A percentile compares a stretch with the other conserved stretches of the same genome.
Evolutionary conservation across 2,797 vertebrate genomes (phyloP).

Genomic region (Spondyliosoma cantharus): DNA sequence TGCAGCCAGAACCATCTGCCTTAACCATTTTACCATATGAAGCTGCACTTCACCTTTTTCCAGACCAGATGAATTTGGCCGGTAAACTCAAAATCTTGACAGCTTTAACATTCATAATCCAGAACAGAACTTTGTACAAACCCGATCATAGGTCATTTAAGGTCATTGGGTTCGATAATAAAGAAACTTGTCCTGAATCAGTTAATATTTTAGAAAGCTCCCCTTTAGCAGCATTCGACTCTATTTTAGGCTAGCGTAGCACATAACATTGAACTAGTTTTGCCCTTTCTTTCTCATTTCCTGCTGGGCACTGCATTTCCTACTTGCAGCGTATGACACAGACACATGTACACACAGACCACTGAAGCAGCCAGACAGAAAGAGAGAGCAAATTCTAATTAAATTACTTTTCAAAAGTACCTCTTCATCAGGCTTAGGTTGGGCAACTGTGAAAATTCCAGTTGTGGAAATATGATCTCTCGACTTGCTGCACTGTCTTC

Average conservation of each 20-base stretch:
- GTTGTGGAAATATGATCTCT: not conserved
- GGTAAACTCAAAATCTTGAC: not conserved
- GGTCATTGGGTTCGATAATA: not conserved
- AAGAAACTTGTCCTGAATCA: not conserved
- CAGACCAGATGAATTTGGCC: not conserved
- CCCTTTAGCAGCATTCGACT: not conserved
- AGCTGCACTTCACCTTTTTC: not conserved
- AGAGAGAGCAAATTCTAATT: slow-evolving; percentile 20
- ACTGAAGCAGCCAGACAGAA: slow-evolving; percentile 11
- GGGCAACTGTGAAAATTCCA: slow-evolving; percentile 9
- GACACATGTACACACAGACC: slow-evolving; percentile 1
- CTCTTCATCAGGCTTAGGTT: slow-evolving; percentile 29
- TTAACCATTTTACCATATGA: not conserved
- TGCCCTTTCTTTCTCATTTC: slow-evolving; percentile 12
- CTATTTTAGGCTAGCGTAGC: slow-evolving; percentile 7
- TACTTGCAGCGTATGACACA: slow-evolving; percentile 1
- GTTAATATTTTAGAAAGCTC: not conserved
- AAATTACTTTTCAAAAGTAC: slow-evolving; percentile 47
- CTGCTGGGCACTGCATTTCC: slow-evolving; percentile 3
- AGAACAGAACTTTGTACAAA: not conserved
- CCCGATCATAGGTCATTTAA: not conserved
- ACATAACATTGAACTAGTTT: not conserved
- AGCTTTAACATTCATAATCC: not conserved
- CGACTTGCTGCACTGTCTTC: slow-evolving; percentile 1
- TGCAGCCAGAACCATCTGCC: not conserved